phyloP scores from a whole-genome alignment of 2,113 vertebrate genomes.

The Prunella fulvescens region DNA sequence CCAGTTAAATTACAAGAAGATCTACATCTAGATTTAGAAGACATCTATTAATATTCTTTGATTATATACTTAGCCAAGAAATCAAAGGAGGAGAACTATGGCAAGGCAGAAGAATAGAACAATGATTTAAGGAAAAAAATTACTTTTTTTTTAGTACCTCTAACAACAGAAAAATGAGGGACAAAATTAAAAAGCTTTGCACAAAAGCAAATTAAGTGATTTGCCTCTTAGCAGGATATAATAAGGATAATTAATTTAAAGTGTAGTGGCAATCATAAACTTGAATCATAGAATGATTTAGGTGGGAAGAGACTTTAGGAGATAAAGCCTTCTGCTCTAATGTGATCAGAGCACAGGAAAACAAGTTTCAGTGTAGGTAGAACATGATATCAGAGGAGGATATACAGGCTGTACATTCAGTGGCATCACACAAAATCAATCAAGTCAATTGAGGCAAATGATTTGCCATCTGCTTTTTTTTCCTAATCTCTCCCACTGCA shows the following conservation, averaged over 20 bases:
- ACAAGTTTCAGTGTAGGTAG: background rate
- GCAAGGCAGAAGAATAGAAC: background rate
- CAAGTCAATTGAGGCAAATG: background rate
- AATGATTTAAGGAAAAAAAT: background rate
- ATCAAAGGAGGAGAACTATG: background rate
- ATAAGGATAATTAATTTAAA: constrained; percentile 4
- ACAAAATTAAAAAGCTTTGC: background rate
- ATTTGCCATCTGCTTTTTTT: background rate
- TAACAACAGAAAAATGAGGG: background rate
- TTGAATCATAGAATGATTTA: background rate
- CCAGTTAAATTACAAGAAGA: background rate
- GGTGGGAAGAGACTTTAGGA: background rate
- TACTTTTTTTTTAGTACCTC: background rate
- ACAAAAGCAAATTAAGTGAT: background rate
- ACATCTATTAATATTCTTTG: background rate
- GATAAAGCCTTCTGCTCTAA: background rate
- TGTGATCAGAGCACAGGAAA: background rate
- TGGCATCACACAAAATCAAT: background rate
- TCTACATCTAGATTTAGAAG: background rate
- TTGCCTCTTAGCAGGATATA: background rate
- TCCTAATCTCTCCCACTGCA: background rate
- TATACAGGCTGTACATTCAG: background rate
- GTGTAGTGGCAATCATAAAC: background rate
- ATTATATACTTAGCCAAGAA: background rate
- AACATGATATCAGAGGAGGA: background rate